Conservation (phyloP, 1,140 invertebrate species). For the Magallana ariakensis region DNA sequence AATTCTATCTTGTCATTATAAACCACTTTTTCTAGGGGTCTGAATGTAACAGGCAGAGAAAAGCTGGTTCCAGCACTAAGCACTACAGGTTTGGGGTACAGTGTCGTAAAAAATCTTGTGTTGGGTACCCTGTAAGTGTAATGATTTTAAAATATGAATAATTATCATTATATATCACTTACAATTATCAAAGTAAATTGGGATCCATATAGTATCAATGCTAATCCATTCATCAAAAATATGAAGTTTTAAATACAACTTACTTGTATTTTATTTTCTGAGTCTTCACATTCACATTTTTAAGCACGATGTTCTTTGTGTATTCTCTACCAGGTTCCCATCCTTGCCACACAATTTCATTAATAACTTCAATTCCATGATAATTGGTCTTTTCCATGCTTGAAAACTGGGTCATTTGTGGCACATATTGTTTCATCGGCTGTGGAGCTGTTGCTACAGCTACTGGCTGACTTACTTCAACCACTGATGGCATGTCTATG, state of each 20-base stretch:
- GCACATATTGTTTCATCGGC: slow-evolving; percentile 52
- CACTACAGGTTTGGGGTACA: slow-evolving; percentile 77
- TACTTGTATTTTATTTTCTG: slow-evolving; percentile 79
- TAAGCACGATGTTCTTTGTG: slow-evolving; percentile 77
- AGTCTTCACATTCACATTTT: slow-evolving; percentile 78
- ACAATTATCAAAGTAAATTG: neutral
- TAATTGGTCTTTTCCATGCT: slow-evolving; percentile 56
- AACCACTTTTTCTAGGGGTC: slow-evolving; percentile 76
- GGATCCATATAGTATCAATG: neutral
- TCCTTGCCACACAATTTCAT: slow-evolving; percentile 74
- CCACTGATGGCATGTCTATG: slow-evolving; percentile 52
- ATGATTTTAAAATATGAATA: neutral
- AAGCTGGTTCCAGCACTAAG: slow-evolving; percentile 79
- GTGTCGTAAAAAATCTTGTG: slow-evolving; percentile 76
- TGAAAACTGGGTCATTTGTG: slow-evolving; percentile 41
- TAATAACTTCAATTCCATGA: slow-evolving; percentile 76
- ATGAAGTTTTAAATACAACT: slow-evolving; percentile 44
- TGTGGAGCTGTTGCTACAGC: slow-evolving; percentile 46
- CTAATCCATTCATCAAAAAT: neutral
- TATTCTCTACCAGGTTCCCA: slow-evolving; percentile 79
- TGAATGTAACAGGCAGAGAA: slow-evolving; percentile 77
- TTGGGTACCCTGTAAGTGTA: slow-evolving; percentile 72
- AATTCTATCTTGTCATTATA: slow-evolving; percentile 77
- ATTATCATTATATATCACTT: neutral
- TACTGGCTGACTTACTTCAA: slow-evolving; percentile 63